Evolutionary conservation across 2,797 vertebrate genomes (phyloP), one percentile per base, ranked within the genome.

Genomic region (Spea hammondii): DNA sequence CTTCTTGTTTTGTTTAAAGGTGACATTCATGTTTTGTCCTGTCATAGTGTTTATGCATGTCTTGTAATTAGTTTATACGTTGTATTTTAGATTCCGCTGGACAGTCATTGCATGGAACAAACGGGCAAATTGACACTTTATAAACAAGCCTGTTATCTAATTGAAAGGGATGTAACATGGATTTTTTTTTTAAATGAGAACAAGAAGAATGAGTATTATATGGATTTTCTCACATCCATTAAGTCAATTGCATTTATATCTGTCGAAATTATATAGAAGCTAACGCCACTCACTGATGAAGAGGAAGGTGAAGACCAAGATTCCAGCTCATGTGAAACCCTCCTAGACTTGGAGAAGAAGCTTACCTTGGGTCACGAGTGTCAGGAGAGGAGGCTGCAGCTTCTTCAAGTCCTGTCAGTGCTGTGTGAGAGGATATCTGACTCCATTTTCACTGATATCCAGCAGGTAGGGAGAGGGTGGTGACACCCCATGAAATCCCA

Each of bases 1-100:
- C 89, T 98, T 99, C 88, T 90, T 98, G 70, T 79, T 83, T 45
- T 94, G 98, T 81, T 88, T 99, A 76, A 91, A 96, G 93, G 97
- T 98, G 80, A 78, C 83, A 10, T 13, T 53, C 6, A 11, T 53
- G 51, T 7, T 53, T 53, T 53, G 51, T 11, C 51, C 51, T 53
- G 7, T 53, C 7, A 53, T 11, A 53, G 51, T 32, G 51, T 53
- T 53, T 2, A 53, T 53, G 2, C 51, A 53, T 53, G 4, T 8
- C 11, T 53, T 53, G 51, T 53, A 11, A 8, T 11, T 53, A 11
- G 51, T 53, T 53, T 32, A 32, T 32, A 32, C 3, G 32, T 32
- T 32, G 32, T 32, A 32, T 32, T 32, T 32, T 32, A 32, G 32
- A 32, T 32, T 32, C 32, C 32, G 32, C 32, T 32, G 32, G 32